phyloP scores from a whole-genome alignment of 1,140 invertebrate genomes.

The Brachionus sp. region DNA sequence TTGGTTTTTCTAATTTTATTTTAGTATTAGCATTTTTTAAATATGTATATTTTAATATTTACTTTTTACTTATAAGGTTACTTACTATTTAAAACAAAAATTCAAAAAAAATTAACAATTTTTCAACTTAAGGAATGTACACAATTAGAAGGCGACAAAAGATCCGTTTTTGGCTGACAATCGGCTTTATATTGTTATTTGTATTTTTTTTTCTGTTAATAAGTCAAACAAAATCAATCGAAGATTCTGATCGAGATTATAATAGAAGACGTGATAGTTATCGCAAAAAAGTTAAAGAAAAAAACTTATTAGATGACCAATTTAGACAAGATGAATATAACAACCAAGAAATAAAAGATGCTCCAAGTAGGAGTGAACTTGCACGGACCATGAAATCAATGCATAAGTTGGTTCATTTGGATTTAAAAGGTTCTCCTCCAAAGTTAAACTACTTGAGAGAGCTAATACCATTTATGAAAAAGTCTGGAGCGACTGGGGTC shows the following conservation, averaged over 20 bases:
- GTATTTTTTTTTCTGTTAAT: slow-evolving; percentile 17
- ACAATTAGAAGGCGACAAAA: slow-evolving; percentile 14
- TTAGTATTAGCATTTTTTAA: background rate
- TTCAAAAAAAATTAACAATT: background rate
- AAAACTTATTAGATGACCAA: background rate
- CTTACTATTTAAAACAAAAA: background rate
- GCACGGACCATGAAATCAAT: background rate
- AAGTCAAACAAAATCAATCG: background rate
- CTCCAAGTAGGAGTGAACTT: background rate
- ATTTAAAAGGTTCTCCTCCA: slow-evolving; percentile 80
- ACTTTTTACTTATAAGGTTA: background rate
- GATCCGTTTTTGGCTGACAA: background rate
- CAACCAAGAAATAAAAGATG: background rate
- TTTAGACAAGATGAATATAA: background rate
- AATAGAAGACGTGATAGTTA: background rate
- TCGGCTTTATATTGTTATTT: background rate
- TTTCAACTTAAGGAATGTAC: background rate
- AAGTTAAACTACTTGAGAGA: slow-evolving; percentile 58
- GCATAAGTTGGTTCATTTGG: slow-evolving; percentile 68
- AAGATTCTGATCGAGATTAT: background rate
- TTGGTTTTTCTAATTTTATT: background rate
- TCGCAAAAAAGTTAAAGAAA: background rate
- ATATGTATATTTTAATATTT: background rate
- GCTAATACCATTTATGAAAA: slow-evolving; percentile 71
- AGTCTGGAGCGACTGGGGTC: slow-evolving; percentile 78